Base-by-base conservation (phyloP, 2,113 vertebrate species). In the Myiozetetes cayanensis region DNA sequence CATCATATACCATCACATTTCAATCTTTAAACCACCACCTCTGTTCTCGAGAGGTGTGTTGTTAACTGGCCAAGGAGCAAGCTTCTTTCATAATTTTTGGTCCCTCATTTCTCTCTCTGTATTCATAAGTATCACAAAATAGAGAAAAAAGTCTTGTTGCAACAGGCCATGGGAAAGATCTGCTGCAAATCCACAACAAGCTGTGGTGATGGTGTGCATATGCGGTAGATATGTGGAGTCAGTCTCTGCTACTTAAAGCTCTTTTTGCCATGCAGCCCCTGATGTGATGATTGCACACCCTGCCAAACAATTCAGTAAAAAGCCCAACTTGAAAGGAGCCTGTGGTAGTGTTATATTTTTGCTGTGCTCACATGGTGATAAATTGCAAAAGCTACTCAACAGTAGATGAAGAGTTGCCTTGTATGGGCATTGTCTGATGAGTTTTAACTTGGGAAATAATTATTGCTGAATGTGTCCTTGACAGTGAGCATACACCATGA, bases 331-430 rank as follows among this genome's bases (percentile, higher is more conserved):
- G 88, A 96, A 96, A 94, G 92, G 83, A 78, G 35, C 28, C 73
- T 84, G 86, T 88, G 72, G 72, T 80, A 87, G 75, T 86, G 73
- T 87, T 87, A 6, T 63, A 31, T 88, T 89, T 95, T 96, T 90
- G 25, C 80, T 84, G 49, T 67, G 56, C 86, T 94, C 59, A 30
- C 70, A 50, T 44, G 83, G 71, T 96, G 92, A 84, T 96, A 89
- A 93, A 96, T 96, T 86, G 72, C 41, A 86, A 68, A 90, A 84
- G 83, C 83, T 82, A 58, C 76, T 90, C 79, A 81, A 43, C 66
- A 86, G 76, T 86, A 90, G 83, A 90, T 87, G 85, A 91, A 73
- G 75, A 67, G 68, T 81, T 93, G 88, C 90, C 93, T 95, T 96
- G 44, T 94, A 68, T 92, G 88, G 92, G 56, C 66, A 93, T 75